Base-by-base conservation (phyloP, 2,113 vertebrate species). In the Thunnus maccoyii region DNA sequence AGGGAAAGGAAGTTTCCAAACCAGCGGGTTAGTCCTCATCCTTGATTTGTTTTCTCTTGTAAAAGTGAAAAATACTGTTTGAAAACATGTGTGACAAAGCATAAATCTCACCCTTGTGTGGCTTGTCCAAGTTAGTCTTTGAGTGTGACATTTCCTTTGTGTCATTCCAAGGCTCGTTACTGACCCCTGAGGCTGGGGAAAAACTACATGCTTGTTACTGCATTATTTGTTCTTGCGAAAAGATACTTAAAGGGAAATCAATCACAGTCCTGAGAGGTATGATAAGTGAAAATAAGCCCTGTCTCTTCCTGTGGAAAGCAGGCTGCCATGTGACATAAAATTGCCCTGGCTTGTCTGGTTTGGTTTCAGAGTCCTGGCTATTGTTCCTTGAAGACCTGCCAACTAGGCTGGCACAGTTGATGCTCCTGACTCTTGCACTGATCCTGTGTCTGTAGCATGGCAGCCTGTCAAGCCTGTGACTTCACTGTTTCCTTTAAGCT, bases 341-440 rank as follows among this genome's bases (percentile, higher is more conserved):
- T 56, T 46, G 10, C 56, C 56, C 73, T 16, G 17, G 65, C 71
- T 52, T n/a, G 78, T 68, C 76, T 57, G 30, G 25, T 60, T 55
- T 55, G 72, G 63, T 76, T 73, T 71, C 60, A 56, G 46, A 80
- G 22, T 75, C 56, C 66, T 84, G 74, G 84, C 81, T 82, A 76
- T 86, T 84, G 84, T 89, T 79, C 20, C 62, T 55, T 72, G 57
- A 76, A n/a, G 55, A 73, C 48, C 62, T 79, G 82, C 88, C 88
- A 89, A 61, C 66, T 13, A 56, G 47, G 61, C 50, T 84, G 81
- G 71, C 75, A 86, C 70, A 47, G 78, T 67, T 57, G 77, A 78
- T 48, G 50, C 60, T 64, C 60, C 81, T 18, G 58, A 84, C 78
- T 82, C 51, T 71, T 65, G 77, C 51, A n/a, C 46, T 65, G 81